Evolutionary conservation across 2,113 vertebrate species (phyloP), one percentile per base, ranked within the genome.

Genomic region (Triplophysa tibetana): DNA sequence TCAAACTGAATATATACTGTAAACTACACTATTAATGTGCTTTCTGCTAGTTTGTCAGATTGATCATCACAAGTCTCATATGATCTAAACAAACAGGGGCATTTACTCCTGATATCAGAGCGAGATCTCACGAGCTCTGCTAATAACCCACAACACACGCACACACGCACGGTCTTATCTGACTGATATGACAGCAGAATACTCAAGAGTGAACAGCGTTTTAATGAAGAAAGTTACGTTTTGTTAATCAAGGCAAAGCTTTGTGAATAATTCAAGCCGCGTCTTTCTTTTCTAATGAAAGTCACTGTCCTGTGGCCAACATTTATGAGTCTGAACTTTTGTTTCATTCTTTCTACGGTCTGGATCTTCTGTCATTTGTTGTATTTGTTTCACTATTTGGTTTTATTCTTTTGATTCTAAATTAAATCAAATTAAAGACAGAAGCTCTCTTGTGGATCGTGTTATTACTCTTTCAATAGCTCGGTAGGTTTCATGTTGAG

Each of bases 221-320:
- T 41, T 60, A 60, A 73, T 73, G 70, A 21, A 60, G 21, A 29
- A 73, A 73, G 70, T 60, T 23, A 60, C 41, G 29, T 73, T 73
- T 43, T 16, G 70, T 41, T 58, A 72, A 13, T 72, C 52, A 0
- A 23, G 68, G 48, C 45, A 52, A 38, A 8, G 17, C 26, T 58
- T 14, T 72, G 50, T 56, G 70, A 58, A 58, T 41, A 63, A 70
- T 48, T 73, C 9, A 56, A 74, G 65, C 19, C 52, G 6, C 68
- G 41, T 68, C 19, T 61, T 14, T 69, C 1, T 52, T 19, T 12
- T 14, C 21, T 54, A 54, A 17, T 17, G 6, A 26, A 67, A 68
- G 21, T 8, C 17, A 21, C 23, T 48, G 66, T 14, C 45, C 68
- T 52, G 68, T 70, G 68, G 54, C 16, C 19, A 54, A 54, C 29